These are phyloP conservation scores for Pseudopleuronectes americanus DNA, from an alignment of 2,797 vertebrate genomes.

Conservation along the genomic window DNA sequence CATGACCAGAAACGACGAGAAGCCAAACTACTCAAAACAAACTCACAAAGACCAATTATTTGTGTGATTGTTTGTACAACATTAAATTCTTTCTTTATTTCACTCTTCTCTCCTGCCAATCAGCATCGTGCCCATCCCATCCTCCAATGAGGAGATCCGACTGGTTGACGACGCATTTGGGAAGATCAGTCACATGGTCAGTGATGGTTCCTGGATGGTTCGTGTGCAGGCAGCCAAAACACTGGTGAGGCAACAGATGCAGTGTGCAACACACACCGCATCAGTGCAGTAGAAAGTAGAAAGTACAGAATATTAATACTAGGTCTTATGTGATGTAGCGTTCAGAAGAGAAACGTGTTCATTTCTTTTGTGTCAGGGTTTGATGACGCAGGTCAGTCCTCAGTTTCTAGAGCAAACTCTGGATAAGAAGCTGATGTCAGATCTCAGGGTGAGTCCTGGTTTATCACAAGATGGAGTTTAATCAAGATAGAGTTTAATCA, in stretches of 20 bases:
- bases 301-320: too few species aligned
- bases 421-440: conserved; percentile 99
- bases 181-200: conserved; percentile 98
- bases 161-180: conserved; percentile 96
- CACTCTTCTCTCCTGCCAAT: conserved; percentile 12
- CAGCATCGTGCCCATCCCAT: conserved; percentile 97
- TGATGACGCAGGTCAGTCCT: conserved; percentile 96
- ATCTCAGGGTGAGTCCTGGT: conserved; percentile 89
- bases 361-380: conserved; percentile 82
- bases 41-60: too few species aligned
- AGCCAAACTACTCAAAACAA: too few species aligned
- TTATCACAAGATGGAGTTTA: neutral
- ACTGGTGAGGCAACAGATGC: conserved; percentile 86
- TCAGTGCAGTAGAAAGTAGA: too few species aligned
- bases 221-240: conserved; percentile 95
- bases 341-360: too few species aligned
- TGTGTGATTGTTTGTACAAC: too few species aligned
- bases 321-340: too few species aligned
- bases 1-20: too few species aligned
- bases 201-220: conserved; percentile 97
- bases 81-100: neutral
- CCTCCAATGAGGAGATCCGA: conserved; percentile 97
- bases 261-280: neutral
- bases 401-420: conserved; percentile 98
- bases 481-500: neutral